Base-by-base conservation (phyloP, 2,888 invertebrate species). In the Pelosia muscerda region DNA sequence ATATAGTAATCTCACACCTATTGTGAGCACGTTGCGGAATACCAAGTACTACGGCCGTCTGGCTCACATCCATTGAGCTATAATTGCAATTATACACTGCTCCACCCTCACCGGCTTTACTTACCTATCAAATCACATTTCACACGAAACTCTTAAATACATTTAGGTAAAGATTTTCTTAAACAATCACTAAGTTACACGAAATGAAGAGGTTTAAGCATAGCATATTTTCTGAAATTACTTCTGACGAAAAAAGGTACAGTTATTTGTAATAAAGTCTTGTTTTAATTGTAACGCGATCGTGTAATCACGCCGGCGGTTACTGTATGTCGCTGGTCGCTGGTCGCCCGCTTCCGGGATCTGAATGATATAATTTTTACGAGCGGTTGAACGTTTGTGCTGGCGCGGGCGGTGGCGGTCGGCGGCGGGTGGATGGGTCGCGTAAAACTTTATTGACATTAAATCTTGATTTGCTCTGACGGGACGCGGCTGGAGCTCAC, bases 381-480 rank as follows among this genome's bases (percentile, higher is more conserved):
- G 83, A 81, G 72, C 76, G 62, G 26, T 56, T 55, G 66, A 59
- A 19, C 25, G 54, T 34, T 60, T 42, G 25, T n/a, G n/a, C 31
- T 5, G 25, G 26, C 34, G 38, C 23, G 59, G 11, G 10, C 55
- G 64, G 13, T n/a, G 31, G 53, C 42, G 23, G 54, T n/a, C n/a
- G n/a, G n/a, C n/a, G n/a, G n/a, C n/a, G n/a, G 34, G 55, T 63
- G 15, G 63, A 60, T 69, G 75, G 63, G 63, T 63, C 66, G 77
- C 79, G 76, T 85, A 58, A 79, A 82, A 81, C 77, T 85, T 87
- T 87, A 87, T 84, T 81, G 84, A 77, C 82, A 81, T 82, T 86
- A 83, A 86, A 87, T 84, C 82, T 82, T 83, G 84, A 83, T 84
- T 79, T 75, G 66, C 68, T 69, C 71, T 71, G 81, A 75, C 74